phyloP scores from a whole-genome alignment of 2,888 invertebrate genomes.

The Pristionchus maxplancki region DNA sequence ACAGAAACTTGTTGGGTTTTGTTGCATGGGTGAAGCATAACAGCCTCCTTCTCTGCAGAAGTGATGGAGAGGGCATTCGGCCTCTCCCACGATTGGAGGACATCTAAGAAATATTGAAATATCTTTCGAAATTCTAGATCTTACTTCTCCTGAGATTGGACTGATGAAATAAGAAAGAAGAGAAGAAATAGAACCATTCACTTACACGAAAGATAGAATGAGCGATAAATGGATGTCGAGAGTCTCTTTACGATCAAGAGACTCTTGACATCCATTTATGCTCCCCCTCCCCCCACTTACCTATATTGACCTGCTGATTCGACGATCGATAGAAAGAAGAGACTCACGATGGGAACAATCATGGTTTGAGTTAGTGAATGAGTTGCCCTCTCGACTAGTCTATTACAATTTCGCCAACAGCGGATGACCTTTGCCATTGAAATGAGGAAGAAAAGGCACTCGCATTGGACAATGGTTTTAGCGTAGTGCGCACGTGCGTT shows the following conservation, averaged over 20 bases:
- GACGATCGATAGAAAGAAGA: background rate
- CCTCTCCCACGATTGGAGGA: conserved; percentile 39
- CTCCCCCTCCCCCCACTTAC: background rate
- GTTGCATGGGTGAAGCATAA: conserved; percentile 39
- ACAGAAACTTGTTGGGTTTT: conserved; percentile 29
- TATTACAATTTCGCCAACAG: background rate
- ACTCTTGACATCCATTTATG: conserved; percentile 40
- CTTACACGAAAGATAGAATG: background rate
- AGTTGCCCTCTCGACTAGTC: background rate
- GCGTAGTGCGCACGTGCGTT: no score
- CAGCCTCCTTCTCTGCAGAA: conserved; percentile 45
- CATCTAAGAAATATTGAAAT: background rate
- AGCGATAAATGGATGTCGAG: background rate
- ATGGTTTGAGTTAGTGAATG: background rate
- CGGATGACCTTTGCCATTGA: no score
- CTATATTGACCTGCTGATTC: conserved; percentile 36
- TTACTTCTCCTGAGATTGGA: background rate
- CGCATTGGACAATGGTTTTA: no score
- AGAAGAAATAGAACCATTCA: background rate
- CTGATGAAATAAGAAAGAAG: background rate
- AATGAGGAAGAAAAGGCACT: no score
- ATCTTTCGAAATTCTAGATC: background rate
- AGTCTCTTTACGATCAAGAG: conserved; percentile 23
- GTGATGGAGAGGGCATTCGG: conserved; percentile 45
- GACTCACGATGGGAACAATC: background rate